Evolutionary conservation across 2,113 vertebrate species (phyloP).

Genomic region (Megaceryle maxima): DNA sequence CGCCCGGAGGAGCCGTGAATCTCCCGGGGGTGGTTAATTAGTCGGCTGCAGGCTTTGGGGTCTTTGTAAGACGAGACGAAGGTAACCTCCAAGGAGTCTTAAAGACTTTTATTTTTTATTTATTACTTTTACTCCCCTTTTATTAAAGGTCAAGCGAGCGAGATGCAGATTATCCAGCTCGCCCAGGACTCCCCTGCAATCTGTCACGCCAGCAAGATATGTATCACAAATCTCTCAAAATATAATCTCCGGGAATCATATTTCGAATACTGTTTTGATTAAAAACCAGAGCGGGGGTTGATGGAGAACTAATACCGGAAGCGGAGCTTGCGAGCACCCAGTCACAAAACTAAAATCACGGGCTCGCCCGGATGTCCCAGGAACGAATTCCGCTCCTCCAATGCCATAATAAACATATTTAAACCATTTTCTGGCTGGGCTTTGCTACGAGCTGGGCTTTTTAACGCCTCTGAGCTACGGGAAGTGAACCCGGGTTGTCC

Average conservation of each 20-base stretch:
- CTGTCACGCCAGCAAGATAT: conserved; percentile 73
- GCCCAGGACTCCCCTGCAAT: conserved; percentile 72
- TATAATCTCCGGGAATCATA: conserved; percentile 86
- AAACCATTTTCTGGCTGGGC: neutral
- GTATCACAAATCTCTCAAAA: conserved; percentile 81
- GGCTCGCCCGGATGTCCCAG: neutral
- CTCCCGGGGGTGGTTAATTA: neutral
- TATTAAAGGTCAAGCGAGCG: conserved; percentile 76
- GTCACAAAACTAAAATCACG: neutral
- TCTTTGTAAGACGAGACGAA: conserved; percentile 9
- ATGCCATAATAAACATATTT: neutral
- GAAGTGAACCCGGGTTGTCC: rapidly evolving
- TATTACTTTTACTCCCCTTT: conserved; percentile 51
- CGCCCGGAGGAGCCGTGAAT: neutral
- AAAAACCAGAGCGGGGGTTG: conserved; percentile 73
- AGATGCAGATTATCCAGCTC: conserved; percentile 76
- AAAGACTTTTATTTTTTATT: conserved; percentile 27
- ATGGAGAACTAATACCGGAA: conserved; percentile 54
- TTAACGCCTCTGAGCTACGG: neutral
- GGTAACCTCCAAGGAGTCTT: conserved; percentile 45
- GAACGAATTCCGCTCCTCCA: neutral
- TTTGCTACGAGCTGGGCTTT: neutral
- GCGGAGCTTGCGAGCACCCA: neutral
- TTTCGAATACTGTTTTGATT: conserved; percentile 88
- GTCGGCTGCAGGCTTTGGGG: neutral